Percentiles rank a stretch among this genome's conserved stretches.
phyloP scores from a whole-genome alignment of 2,888 invertebrate species.

The Allygus modestus region DNA sequence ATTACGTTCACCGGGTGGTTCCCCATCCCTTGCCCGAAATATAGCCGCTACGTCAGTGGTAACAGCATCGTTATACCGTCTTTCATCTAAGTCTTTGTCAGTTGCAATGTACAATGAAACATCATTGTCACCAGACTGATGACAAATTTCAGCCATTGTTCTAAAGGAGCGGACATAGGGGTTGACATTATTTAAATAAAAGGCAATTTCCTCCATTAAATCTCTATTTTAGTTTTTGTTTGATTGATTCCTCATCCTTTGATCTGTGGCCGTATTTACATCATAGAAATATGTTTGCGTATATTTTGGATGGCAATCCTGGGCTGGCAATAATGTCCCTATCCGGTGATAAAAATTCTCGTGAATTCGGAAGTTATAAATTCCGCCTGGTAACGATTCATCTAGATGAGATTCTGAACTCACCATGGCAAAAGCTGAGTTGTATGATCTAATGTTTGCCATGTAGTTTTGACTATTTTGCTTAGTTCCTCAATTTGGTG shows the following conservation, averaged over 20 bases:
- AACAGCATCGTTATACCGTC: too few relatives aligned
- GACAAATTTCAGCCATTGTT: too few relatives aligned
- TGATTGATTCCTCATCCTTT: constrained; percentile 14
- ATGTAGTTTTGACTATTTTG: constrained; percentile 13
- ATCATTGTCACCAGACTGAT: too few relatives aligned
- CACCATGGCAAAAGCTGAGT: constrained; percentile 14
- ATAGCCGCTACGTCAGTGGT: too few relatives aligned
- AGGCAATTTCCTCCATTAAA: too few relatives aligned
- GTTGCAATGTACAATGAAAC: too few relatives aligned
- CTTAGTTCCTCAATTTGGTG: not conserved
- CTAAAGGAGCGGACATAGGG: too few relatives aligned
- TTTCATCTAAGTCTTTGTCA: too few relatives aligned
- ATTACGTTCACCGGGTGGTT: too few relatives aligned
- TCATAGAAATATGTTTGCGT: constrained; percentile 21
- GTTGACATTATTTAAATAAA: too few relatives aligned
- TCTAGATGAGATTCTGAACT: constrained; percentile 27
- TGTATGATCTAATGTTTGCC: not conserved
- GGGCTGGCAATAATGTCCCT: constrained; percentile 2
- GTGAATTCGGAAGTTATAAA: constrained; percentile 7
- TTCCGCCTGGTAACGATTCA: not conserved
- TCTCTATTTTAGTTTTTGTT: too few relatives aligned
- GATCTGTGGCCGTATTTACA: constrained; percentile 34
- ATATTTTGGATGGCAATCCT: constrained; percentile 7
- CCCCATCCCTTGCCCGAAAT: too few relatives aligned
- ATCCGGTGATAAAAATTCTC: not conserved